Evolutionary conservation across 2,797 vertebrate species (phyloP), one percentile per base, ranked within the genome.

Genomic region (Acrossocheilus fasciatus): DNA sequence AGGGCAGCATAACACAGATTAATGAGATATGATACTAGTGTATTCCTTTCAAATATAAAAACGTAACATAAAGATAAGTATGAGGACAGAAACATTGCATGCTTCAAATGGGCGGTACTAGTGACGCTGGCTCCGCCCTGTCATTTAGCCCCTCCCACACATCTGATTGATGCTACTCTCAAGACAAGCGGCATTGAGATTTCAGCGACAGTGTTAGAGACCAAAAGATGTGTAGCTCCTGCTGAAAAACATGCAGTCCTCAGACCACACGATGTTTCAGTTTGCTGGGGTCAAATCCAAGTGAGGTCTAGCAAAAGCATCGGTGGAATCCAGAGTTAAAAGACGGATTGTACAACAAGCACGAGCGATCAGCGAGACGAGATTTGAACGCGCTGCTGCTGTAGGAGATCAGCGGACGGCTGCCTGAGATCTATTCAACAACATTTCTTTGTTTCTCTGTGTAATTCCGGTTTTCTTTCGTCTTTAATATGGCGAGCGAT

Each of bases 401-500:
- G 62, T 14, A 62, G 52, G 34, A 73, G 45, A 77, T 45, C 66
- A 26, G n/a, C 39, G 64, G 62, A 69, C 73, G 41, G 17, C 43
- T 73, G 75, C 52, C 68, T 64, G 57, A 75, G 70, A 75, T n/a
- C 18, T 20, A 66, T 74, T 66, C 30, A 52, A 62, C n/a, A 62
- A 69, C 8, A 72, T 86, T 81, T 81, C 78, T 86, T 86, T 86
- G 70, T 81, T 66, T 86, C 30, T 68, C 45, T 50, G 43, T 34
- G 74, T 73, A 82, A 90, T 78, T 87, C 83, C 82, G 70, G 78
- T 86, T 92, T 91, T 87, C 91, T 90, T 82, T 91, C 91, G 89
- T 91, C 93, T 91, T 91, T 90, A 97, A 96, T 93, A 98, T 98
- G 98, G 97, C 97, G 95, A 98, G 97, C 91, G 98, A 99, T 91